A percentile compares a stretch with the other conserved stretches of the same genome.
These are phyloP conservation scores for Amphiura filiformis DNA, from an alignment of 35 echinoderm and acorn worm genomes.

Conservation along the genomic window DNA sequence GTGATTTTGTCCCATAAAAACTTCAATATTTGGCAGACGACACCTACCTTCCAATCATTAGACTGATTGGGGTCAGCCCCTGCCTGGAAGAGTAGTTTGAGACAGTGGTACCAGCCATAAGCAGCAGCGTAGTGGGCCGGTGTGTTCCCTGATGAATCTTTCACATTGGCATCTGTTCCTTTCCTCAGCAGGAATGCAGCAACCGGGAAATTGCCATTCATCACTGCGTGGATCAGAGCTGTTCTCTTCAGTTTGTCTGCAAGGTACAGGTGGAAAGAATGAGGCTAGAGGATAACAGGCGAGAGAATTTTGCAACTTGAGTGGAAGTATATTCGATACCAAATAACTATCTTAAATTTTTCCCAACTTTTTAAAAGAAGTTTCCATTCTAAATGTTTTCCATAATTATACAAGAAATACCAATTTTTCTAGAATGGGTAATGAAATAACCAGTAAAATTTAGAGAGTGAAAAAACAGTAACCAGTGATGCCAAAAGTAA, in stretches of 20 bases:
- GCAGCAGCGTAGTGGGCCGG: conserved; percentile 83
- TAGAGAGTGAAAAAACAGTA: no score
- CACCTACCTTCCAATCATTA: conserved; percentile 95
- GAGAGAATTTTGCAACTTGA: no score
- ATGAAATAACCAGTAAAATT: no score
- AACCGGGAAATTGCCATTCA: conserved; percentile 85
- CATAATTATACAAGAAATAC: no score
- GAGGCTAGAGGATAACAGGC: background rate
- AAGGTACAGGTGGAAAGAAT: conserved; percentile 2
- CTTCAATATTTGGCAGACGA: no score
- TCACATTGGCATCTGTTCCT: conserved; percentile 62
- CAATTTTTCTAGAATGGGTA: no score
- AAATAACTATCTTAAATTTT: no score
- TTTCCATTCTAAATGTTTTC: no score
- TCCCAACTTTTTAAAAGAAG: no score
- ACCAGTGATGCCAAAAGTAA: no score
- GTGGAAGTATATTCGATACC: no score
- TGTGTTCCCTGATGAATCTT: conserved; percentile 86
- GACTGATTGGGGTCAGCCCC: conserved; percentile 61
- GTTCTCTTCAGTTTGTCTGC: conserved; percentile 83
- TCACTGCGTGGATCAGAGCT: conserved; percentile 69
- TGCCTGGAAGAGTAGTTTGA: conserved; percentile 71
- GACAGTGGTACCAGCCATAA: conserved; percentile 80
- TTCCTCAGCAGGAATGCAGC: conserved; percentile 78
- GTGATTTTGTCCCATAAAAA: no score